Evolutionary conservation across 1,140 invertebrate species (phyloP), one percentile per base, ranked within the genome.

Genomic region (Drosophila oshimai): DNA sequence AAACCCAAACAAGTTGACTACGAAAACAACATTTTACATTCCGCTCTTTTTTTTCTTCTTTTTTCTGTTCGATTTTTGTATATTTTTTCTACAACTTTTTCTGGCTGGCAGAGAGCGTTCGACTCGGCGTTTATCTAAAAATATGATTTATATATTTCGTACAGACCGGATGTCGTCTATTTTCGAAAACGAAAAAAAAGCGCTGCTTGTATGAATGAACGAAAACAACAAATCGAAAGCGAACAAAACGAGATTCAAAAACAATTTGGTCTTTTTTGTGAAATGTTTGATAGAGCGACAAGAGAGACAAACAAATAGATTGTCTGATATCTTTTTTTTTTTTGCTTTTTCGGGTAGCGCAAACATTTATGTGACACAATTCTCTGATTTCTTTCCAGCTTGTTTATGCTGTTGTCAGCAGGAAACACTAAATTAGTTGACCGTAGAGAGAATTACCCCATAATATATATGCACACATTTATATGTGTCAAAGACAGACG

Each of bases 141-240:
- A 88, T 88, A 88, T 88, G 81, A 86, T 86, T 86, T 88, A 83
- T 88, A 88, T 78, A 68, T 80, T 76, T 87, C 73, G 55, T 83
- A 65, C 74, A 88, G 78, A 88, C 83, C 83, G 83, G 83, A 88
- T 88, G 86, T 89, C 69, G 86, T 89, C 86, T 89, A 89, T 89
- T 89, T 89, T 89, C 76, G 80, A 86, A 77, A n/a, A n/a, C n/a
- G n/a, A n/a, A n/a, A n/a, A n/a, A 46, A 54, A 39, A 74, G 22
- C 45, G 31, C 41, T 47, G 31, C 55, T 44, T 46, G 44, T 53
- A 74, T 68, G 61, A 74, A 74, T 74, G 72, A 74, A 74, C 62
- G 51, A 65, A 72, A 49, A 28, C 36, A 41, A 22, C 28, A 57
- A 46, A 54, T 57, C 67, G 26, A 50, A 68, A 68, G 42, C 26